A percentile compares a stretch with the other conserved stretches of the same genome.
Conservation (phyloP, 2,888 invertebrate genomes). For the Drosophila ezoana region DNA sequence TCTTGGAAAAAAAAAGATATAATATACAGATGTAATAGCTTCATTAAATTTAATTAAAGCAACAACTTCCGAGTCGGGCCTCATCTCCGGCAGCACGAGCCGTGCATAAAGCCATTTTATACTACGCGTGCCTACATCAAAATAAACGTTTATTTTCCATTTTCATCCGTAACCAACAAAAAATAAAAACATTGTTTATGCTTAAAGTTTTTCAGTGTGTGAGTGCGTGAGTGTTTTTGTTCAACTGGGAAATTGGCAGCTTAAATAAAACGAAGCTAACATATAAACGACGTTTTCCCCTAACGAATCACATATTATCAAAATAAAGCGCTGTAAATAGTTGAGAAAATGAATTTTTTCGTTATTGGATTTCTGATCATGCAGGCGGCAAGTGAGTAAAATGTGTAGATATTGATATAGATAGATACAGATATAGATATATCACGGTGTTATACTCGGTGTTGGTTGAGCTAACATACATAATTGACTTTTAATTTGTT, state of each 20-base stretch:
- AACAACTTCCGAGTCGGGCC: slow-evolving; percentile 66
- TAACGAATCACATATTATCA: slow-evolving; percentile 18
- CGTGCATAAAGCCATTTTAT: slow-evolving; percentile 37
- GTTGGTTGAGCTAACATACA: slow-evolving; percentile 14
- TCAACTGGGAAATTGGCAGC: slow-evolving; percentile 40
- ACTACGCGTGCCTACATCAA: slow-evolving; percentile 18
- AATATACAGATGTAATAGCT: slow-evolving; percentile 50
- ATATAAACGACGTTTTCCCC: slow-evolving; percentile 26
- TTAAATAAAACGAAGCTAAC: slow-evolving; percentile 55
- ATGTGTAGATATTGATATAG: slow-evolving; percentile 23
- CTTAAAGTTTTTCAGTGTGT: slow-evolving; percentile 32
- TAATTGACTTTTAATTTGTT: slow-evolving; percentile 10
- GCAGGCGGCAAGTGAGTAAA: slow-evolving; percentile 83
- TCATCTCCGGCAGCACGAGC: slow-evolving; percentile 53
- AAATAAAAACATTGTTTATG: slow-evolving; percentile 28
- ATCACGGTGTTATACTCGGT: slow-evolving; percentile 35
- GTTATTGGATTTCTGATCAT: slow-evolving; percentile 83
- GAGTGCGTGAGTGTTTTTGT: slow-evolving; percentile 45
- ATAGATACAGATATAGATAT: slow-evolving; percentile 1
- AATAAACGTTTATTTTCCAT: slow-evolving; percentile 38
- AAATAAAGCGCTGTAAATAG: slow-evolving; percentile 28
- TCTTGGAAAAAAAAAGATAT: slow-evolving; percentile 26
- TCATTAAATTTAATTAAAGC: slow-evolving; percentile 76
- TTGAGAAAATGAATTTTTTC: slow-evolving; percentile 80
- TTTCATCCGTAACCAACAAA: slow-evolving; percentile 26